Evolutionary conservation across 2,888 invertebrate genomes (phyloP).

Genomic region (Zygaena filipendulae): DNA sequence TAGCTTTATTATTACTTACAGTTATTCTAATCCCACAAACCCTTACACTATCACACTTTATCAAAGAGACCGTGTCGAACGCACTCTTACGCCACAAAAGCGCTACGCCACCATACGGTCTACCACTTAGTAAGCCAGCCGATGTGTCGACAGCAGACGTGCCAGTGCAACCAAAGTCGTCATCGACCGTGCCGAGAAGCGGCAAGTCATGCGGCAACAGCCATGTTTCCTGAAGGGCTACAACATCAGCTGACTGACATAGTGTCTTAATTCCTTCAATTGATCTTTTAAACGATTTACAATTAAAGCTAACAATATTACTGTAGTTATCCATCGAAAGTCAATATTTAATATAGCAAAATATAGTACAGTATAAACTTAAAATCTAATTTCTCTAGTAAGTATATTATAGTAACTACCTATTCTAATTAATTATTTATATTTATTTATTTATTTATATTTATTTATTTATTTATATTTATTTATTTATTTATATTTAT

Average conservation of each 20-base stretch:
- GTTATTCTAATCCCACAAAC: not conserved
- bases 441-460: not conserved
- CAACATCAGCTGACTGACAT: constrained; percentile 1
- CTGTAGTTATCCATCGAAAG: too few relatives aligned
- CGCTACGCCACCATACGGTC: constrained; percentile 8
- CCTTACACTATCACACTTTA: constrained; percentile 1
- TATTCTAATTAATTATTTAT: too few relatives aligned
- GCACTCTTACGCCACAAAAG: constrained; percentile 6
- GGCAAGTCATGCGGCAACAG: too few relatives aligned
- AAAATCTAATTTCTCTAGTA: not conserved
- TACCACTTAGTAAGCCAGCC: constrained; percentile 4
- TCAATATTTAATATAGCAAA: too few relatives aligned
- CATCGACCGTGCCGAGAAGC: too few relatives aligned
- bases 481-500: not conserved
- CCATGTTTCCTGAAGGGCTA: too few relatives aligned
- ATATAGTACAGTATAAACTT: not conserved
- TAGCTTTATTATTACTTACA: not conserved
- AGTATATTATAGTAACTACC: too few relatives aligned
- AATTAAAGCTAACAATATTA: constrained; percentile 4
- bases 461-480: not conserved
- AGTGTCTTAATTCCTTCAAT: constrained; percentile 1
- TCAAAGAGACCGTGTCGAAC: constrained; percentile 3
- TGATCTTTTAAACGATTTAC: constrained; percentile 4
- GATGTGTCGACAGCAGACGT: constrained; percentile 6
- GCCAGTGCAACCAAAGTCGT: too few relatives aligned